Base-by-base conservation (phyloP, 2,888 invertebrate genomes). In the Drosophila emarginata region DNA sequence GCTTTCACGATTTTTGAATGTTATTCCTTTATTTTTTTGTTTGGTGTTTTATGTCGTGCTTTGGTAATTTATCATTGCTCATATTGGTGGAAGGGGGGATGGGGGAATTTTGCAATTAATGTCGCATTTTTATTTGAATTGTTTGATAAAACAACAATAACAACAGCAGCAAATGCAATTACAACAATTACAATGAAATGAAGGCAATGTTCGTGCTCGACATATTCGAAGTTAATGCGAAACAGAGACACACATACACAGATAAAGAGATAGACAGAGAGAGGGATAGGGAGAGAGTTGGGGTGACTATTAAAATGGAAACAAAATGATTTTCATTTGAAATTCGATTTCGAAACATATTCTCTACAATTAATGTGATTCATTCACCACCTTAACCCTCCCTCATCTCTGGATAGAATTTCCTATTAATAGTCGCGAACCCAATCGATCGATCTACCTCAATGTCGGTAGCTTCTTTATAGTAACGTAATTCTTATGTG, bases 121-220 rank as follows among this genome's bases (percentile, higher is more conserved):
- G 36, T 36, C 71, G 67, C 54, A 56, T 67, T 62, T 61, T 56
- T 72, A 59, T 53, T 68, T 64, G 37, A 66, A 64, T 64, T 71
- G 26, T 6, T n/a, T 52, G 14, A n/a, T 52, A 69, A 70, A 77
- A 32, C 9, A 32, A 32, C 9, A 32, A 56, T 61, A 65, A 57
- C 59, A 52, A 37, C 58, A 67, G 56, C 50, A 81, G 68, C 76
- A 62, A 71, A 69, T 60, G 50, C 81, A 85, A 79, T 81, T 70
- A 77, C 85, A 85, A 86, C 73, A 83, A 80, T 72, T 76, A 52
- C 74, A 63, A 50, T 63, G 40, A 18, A 53, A 72, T 68, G 62
- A 74, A 77, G 78, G 71, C 75, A 76, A 73, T 57, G 56, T 82
- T 80, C 87, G 87, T 80, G 87, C 76, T 70, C 69, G 65, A 83